Base-by-base conservation (phyloP, 2,888 invertebrate genomes). In the Lochmaea capreae region DNA sequence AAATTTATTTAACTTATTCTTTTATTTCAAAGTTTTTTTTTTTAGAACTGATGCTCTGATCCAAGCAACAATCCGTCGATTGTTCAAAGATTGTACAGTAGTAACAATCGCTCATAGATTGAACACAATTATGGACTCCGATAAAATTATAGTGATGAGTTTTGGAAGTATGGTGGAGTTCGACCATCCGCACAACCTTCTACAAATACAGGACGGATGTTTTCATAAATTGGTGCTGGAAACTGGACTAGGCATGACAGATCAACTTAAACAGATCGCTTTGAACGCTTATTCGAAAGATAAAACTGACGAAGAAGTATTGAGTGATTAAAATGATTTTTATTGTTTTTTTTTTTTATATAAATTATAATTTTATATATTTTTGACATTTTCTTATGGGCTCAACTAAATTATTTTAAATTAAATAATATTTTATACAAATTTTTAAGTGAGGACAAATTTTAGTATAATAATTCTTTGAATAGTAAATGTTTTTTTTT, bases 101-200 rank as follows among this genome's bases (percentile, higher is more conserved):
- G 89, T 95, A 43, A 95, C 95, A 0, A 94, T 95, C 59, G 95
- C 95, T 42, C 95, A 95, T 86, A 90, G 95, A 61, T 89, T 96
- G 8, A 92, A 95, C 82, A 95, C 95, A 0, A 93, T 96, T 67
- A 95, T 96, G 93, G 95, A 96, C 86, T 94, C 93, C 0, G 94
- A 95, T 87, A 91, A 91, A 86, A 92, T 95, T 68, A 84, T 95
- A 77, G 95, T 95, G 10, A 92, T 96, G 90, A 93, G 94, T 83
- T 92, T 92, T 42, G 95, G 96, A 0, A 91, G 57, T 39, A 89
- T 92, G 84, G 90, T 91, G 0, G 96, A 97, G 86, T 91, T 93
- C 52, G 95, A 93, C 2, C 92, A 93, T 82, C 96, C 97, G 0
- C 90, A 90, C 83, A 89, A 90, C 77, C 84, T 94, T 62, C 83